These are phyloP conservation scores for Hemiscyllium ocellatum DNA, from an alignment of 2,113 vertebrate species.

Conservation along the genomic window DNA sequence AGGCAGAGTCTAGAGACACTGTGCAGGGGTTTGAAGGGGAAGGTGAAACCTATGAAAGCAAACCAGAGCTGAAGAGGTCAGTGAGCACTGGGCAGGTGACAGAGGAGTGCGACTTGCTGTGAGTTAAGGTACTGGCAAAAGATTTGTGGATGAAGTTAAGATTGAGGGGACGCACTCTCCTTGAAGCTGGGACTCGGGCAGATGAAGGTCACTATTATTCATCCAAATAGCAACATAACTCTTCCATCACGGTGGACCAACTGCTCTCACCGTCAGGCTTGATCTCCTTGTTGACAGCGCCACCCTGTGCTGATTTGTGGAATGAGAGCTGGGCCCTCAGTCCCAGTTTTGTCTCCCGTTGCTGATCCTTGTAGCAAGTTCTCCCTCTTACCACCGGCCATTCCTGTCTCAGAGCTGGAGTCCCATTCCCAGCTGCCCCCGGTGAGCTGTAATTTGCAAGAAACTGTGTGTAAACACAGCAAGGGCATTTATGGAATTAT, in stretches of 20 bases:
- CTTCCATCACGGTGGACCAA: not conserved
- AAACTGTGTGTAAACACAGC: not conserved
- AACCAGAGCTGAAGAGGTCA: not conserved
- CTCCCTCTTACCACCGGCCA: not conserved
- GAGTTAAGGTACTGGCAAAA: not conserved
- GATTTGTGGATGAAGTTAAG: not conserved
- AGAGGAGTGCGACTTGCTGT: not conserved
- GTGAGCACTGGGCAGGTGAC: not conserved
- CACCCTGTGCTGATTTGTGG: not conserved
- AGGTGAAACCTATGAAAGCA: not conserved
- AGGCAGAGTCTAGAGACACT: not conserved
- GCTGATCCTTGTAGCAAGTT: not conserved
- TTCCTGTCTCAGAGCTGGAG: not conserved
- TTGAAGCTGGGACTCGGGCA: accelerated
- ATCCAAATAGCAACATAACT: not conserved
- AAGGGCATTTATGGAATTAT: not conserved
- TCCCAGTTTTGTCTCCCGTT: not conserved
- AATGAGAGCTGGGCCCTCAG: not conserved
- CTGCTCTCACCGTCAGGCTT: not conserved
- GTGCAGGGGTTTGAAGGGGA: not conserved
- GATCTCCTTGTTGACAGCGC: not conserved
- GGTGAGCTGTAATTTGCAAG: not conserved
- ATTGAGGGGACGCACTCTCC: not conserved
- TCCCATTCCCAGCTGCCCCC: not conserved
- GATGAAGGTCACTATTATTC: not conserved